phyloP scores from a whole-genome alignment of 2,888 invertebrate genomes.

The Cheilosia urbana region DNA sequence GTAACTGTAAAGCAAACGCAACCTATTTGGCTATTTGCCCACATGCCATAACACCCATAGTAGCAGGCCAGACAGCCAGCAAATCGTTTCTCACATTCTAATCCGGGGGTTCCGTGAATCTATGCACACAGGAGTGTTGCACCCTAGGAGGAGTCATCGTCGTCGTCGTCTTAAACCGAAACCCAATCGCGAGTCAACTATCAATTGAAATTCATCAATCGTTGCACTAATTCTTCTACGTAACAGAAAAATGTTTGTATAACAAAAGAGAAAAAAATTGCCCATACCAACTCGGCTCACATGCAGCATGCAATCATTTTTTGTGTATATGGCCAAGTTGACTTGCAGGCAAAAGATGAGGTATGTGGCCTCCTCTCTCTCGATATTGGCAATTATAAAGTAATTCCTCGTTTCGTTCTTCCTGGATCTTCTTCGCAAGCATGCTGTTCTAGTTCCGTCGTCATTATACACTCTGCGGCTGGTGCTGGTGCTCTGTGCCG shows the following conservation, averaged over 20 bases:
- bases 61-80: slow-evolving; percentile 19
- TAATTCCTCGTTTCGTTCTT: slow-evolving; percentile 68
- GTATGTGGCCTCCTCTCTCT: slow-evolving; percentile 24
- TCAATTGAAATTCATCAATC: slow-evolving; percentile 75
- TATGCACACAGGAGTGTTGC: background rate
- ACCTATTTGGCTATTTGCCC: slow-evolving; percentile 72
- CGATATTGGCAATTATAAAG: slow-evolving; percentile 67
- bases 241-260: slow-evolving; percentile 28
- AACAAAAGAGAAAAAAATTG: slow-evolving; percentile 21
- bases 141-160: background rate
- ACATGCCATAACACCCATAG: slow-evolving; percentile 61
- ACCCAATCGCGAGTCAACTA: slow-evolving; percentile 67
- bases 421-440: slow-evolving; percentile 40
- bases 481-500: background rate
- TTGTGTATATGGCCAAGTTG: slow-evolving; percentile 36
- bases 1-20: slow-evolving; percentile 69
- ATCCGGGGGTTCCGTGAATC: slow-evolving; percentile 43
- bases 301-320: slow-evolving; percentile 70
- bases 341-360: slow-evolving; percentile 47
- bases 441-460: slow-evolving; percentile 71
- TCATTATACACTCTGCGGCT: slow-evolving; percentile 39
- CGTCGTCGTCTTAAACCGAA: background rate
- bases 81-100: slow-evolving; percentile 61
- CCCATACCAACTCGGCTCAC: slow-evolving; percentile 34
- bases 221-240: slow-evolving; percentile 69